Evolutionary conservation across 2,797 vertebrate species (phyloP).

Genomic region (Pampus argenteus): DNA sequence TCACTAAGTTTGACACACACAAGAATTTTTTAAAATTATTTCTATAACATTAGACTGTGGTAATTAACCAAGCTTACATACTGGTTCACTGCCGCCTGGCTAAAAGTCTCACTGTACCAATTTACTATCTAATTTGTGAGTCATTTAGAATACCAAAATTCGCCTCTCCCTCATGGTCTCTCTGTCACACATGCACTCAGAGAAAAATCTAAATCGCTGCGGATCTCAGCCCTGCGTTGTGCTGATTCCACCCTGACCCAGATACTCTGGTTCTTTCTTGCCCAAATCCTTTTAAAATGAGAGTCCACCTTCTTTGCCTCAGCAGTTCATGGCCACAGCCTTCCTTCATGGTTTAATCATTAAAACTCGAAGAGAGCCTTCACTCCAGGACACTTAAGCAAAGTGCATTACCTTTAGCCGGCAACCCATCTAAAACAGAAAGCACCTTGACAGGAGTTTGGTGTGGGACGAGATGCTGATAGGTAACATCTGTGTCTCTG

Average conservation of each 20-base stretch:
- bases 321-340: conserved; percentile 42
- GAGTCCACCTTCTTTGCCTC: conserved; percentile 40
- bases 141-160: conserved; percentile 36
- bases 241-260: conserved; percentile 74
- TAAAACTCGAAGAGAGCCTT: conserved; percentile 42
- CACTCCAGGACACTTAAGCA: conserved; percentile 61
- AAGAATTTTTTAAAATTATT: conserved; percentile 27
- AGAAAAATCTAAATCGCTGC: conserved; percentile 56
- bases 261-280: conserved; percentile 63
- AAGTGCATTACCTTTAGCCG: conserved; percentile 65
- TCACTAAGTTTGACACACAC: neutral
- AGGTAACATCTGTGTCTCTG: conserved; percentile 49
- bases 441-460: conserved; percentile 17
- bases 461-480: conserved; percentile 40
- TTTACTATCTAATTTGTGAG: conserved; percentile 47
- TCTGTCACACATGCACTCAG: conserved; percentile 3
- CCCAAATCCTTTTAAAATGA: conserved; percentile 76
- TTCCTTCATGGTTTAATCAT: conserved; percentile 77
- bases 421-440: conserved; percentile 6
- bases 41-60: conserved; percentile 13
- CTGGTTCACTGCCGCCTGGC: conserved; percentile 29
- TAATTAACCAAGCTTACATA: conserved; percentile 21
- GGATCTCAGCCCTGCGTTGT: conserved; percentile 48
- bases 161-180: neutral
- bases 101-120: conserved; percentile 26